Conservation (phyloP, 1,140 invertebrate species). For the Drosophila pallidifrons region DNA sequence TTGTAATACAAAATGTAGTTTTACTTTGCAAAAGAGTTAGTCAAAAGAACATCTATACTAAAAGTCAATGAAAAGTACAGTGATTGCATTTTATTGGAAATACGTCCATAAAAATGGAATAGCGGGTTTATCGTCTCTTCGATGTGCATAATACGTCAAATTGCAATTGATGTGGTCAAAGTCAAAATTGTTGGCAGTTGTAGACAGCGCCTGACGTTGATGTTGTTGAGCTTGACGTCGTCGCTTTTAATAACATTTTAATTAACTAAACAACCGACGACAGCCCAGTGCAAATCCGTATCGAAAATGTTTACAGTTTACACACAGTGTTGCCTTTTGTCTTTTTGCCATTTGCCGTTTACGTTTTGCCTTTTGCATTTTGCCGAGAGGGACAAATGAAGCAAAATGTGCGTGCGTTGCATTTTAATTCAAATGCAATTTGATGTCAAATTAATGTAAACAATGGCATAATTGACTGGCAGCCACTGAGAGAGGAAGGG, state of each 20-base stretch:
- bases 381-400: background rate
- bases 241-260: conserved; percentile 65
- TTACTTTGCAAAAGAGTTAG: background rate
- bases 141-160: conserved; percentile 1
- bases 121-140: background rate
- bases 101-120: background rate
- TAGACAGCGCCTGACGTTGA: conserved; percentile 33
- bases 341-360: conserved; percentile 42
- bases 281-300: conserved; percentile 39
- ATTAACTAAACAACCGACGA: conserved; percentile 50
- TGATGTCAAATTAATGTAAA: conserved; percentile 72
- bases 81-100: background rate
- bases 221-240: conserved; percentile 23
- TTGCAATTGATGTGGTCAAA: conserved; percentile 11
- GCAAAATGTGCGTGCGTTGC: conserved; percentile 51
- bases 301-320: conserved; percentile 59
- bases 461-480: conserved; percentile 57
- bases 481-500: conserved; percentile 4
- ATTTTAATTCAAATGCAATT: conserved; percentile 65
- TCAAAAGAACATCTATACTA: too few species aligned
- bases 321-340: conserved; percentile 3
- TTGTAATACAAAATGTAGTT: background rate
- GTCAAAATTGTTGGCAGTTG: conserved; percentile 28
- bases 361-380: background rate
- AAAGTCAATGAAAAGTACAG: too few species aligned